Conservation (phyloP, 2,888 invertebrate genomes). For the Actias luna region DNA sequence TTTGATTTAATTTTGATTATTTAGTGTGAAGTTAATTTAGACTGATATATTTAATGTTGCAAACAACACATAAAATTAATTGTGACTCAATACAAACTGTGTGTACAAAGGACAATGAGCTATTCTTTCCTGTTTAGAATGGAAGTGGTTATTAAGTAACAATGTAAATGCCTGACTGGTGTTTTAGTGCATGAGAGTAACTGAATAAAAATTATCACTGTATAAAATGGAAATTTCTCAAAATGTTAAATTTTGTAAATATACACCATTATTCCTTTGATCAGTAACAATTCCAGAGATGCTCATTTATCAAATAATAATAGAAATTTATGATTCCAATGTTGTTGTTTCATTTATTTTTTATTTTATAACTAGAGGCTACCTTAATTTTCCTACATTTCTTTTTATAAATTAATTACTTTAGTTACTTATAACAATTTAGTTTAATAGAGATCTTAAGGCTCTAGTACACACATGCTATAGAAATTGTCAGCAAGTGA, state of each 20-base stretch:
- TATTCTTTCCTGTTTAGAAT: conserved; percentile 12
- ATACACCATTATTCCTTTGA: conserved; percentile 35
- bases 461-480: too few species aligned
- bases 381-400: neutral
- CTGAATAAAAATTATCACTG: conserved; percentile 23
- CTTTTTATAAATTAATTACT: neutral
- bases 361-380: too few species aligned
- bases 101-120: conserved; percentile 13
- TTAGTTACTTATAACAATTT: neutral
- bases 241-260: conserved; percentile 34
- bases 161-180: conserved; percentile 2
- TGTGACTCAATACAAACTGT: conserved; percentile 6
- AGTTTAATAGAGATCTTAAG: too few species aligned
- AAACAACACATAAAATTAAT: neutral
- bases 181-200: conserved; percentile 16
- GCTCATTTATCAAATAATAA: conserved; percentile 60
- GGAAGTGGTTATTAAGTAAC: conserved; percentile 8
- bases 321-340: conserved; percentile 49
- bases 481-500: neutral
- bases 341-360: conserved; percentile 42
- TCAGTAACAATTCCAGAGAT: conserved; percentile 52
- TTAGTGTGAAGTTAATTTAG: conserved; percentile 10
- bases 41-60: conserved; percentile 12
- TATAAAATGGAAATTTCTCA: conserved; percentile 16
- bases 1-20: conserved; percentile 27